Evolutionary conservation across 2,888 invertebrate genomes (phyloP).

Genomic region (Rhamphomyia laevipes): DNA sequence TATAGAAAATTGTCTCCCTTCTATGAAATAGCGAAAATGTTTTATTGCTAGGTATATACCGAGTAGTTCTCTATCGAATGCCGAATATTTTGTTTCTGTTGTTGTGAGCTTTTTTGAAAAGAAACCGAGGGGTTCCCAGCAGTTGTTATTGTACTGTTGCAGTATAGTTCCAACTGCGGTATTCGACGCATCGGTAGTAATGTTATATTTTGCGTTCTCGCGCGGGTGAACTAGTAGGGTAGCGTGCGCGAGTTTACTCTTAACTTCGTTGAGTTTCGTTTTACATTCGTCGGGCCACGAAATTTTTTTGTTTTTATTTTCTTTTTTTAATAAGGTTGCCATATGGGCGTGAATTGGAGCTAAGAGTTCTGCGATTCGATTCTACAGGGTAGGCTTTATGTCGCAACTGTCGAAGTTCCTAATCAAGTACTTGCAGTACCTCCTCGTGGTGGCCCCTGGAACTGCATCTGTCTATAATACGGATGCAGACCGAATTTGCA

Average conservation of each 20-base stretch:
- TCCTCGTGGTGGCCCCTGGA: no score
- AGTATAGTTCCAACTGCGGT: slow-evolving; percentile 5
- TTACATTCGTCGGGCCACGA: neutral
- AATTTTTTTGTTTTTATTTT: slow-evolving; percentile 1
- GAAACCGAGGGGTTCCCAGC: slow-evolving; percentile 28
- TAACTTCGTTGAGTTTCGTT: neutral
- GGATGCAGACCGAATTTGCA: no score
- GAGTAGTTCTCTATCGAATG: slow-evolving; percentile 30
- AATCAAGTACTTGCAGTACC: no score
- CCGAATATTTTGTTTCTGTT: slow-evolving; percentile 24
- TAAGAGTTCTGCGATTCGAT: neutral
- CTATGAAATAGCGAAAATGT: slow-evolving; percentile 12
- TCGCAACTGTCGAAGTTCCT: no score
- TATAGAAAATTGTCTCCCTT: slow-evolving; percentile 8
- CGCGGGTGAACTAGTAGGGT: slow-evolving; percentile 1
- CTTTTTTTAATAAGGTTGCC: neutral
- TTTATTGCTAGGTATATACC: slow-evolving; percentile 25
- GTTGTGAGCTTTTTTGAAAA: slow-evolving; percentile 25
- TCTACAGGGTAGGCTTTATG: no score
- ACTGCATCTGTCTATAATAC: no score
- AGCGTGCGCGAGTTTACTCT: neutral
- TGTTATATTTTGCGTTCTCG: neutral
- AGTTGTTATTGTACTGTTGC: slow-evolving; percentile 20
- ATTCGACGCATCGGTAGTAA: slow-evolving; percentile 5
- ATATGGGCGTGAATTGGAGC: slow-evolving; percentile 1